Percentiles rank a stretch among this genome's conserved stretches.
These are phyloP conservation scores for Tuta absoluta DNA, from an alignment of 2,888 invertebrate species.

Conservation along the genomic window DNA sequence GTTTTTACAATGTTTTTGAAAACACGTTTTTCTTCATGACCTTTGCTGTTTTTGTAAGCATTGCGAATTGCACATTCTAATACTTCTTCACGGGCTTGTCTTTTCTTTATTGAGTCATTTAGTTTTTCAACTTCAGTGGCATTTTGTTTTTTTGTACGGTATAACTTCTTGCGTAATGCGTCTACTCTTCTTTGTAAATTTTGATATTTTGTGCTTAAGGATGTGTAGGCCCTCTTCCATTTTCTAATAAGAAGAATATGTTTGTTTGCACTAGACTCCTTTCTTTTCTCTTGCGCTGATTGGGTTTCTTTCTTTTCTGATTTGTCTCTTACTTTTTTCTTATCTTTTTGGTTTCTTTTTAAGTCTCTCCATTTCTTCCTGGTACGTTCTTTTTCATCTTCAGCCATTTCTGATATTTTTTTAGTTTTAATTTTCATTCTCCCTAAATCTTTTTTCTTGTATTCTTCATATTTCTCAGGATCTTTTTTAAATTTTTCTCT, in stretches of 20 bases:
- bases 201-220: not conserved
- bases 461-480: constrained; percentile 18
- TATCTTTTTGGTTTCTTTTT: constrained; percentile 5
- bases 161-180: not conserved
- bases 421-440: no score
- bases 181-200: not conserved
- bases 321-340: not conserved
- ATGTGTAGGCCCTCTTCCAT: not conserved
- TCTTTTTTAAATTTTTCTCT: constrained; percentile 15
- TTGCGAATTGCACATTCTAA: constrained; percentile 11
- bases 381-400: not conserved
- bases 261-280: not conserved
- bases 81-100: constrained; percentile 17
- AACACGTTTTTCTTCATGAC: constrained; percentile 1
- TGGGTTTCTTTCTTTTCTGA: not conserved
- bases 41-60: constrained; percentile 4
- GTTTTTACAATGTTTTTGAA: constrained; percentile 7
- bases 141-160: no score
- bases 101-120: not conserved
- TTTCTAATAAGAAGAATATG: not conserved
- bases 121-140: not conserved
- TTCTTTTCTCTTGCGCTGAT: not conserved
- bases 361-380: constrained; percentile 1
- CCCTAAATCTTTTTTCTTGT: constrained; percentile 19
- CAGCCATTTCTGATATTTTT: not conserved